These are phyloP conservation scores for Phrynosoma blainvillii DNA, from an alignment of 2,113 vertebrate genomes.

Conservation along the genomic window DNA sequence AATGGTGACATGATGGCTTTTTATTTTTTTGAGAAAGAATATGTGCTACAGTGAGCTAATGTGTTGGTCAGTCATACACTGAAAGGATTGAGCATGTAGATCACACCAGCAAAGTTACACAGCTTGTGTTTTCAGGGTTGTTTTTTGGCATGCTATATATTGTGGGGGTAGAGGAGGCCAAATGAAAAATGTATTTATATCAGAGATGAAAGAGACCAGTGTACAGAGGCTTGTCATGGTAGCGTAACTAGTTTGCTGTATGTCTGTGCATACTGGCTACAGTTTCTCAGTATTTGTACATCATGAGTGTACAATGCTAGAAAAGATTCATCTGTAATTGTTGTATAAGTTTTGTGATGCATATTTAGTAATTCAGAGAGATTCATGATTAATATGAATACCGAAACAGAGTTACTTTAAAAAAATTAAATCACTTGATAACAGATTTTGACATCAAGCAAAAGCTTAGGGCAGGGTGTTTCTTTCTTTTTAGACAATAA, in stretches of 20 bases:
- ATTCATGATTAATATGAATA: not conserved
- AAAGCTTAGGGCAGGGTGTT: not conserved
- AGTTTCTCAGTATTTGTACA: not conserved
- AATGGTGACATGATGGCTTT: not conserved
- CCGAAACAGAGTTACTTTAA: not conserved
- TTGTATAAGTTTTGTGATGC: not conserved
- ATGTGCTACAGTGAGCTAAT: not conserved
- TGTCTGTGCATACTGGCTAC: not conserved
- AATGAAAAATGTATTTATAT: not conserved
- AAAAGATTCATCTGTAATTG: not conserved
- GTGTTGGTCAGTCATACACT: not conserved
- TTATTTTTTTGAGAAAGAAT: too few relatives aligned
- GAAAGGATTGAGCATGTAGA: not conserved
- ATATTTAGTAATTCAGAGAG: too few relatives aligned
- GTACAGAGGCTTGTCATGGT: not conserved
- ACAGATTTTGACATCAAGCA: not conserved
- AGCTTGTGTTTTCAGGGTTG: not conserved
- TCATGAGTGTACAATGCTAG: not conserved
- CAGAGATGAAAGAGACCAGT: not conserved
- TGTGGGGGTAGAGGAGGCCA: not conserved
- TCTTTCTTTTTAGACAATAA: not conserved
- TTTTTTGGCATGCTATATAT: not conserved
- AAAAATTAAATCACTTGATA: not conserved
- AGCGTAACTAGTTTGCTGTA: not conserved
- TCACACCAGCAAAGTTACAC: not conserved